A percentile compares a stretch with the other conserved stretches of the same genome.
Conservation (phyloP, 2,888 invertebrate genomes). For the Callosobruchus maculatus region DNA sequence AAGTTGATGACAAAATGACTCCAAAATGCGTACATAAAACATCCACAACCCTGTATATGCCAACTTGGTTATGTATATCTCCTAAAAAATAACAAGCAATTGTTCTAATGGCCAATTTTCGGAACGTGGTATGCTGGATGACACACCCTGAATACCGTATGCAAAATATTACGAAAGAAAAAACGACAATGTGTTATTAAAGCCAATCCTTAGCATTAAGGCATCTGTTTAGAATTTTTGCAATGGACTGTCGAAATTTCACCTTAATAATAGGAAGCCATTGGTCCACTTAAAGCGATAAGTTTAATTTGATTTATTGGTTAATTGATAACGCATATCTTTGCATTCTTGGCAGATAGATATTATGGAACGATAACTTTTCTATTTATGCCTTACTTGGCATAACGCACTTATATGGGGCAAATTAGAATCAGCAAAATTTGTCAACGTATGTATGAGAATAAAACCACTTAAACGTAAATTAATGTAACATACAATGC, state of each 20-base stretch:
- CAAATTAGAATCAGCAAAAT: no score
- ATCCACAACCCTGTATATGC: neutral
- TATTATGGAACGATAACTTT: neutral
- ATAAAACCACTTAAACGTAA: no score
- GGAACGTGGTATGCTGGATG: neutral
- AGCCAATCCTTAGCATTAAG: neutral
- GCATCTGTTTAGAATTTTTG: neutral
- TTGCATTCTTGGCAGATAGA: neutral
- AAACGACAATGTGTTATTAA: neutral
- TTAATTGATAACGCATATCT: neutral
- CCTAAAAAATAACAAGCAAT: neutral
- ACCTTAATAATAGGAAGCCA: neutral
- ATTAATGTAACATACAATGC: no score
- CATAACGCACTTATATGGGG: neutral
- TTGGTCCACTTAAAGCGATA: neutral
- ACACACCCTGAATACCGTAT: neutral
- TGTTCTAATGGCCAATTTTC: neutral
- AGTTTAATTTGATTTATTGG: neutral
- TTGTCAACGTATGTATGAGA: no score
- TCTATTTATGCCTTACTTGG: neutral
- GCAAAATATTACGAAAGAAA: neutral
- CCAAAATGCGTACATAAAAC: neutral
- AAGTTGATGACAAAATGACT: no score
- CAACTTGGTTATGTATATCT: neutral
- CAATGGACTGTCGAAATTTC: neutral